Percentiles rank a stretch among this genome's conserved stretches.
Evolutionary conservation across 2,888 invertebrate species (phyloP).

Genomic region (Chalcosyrphus nemorum): DNA sequence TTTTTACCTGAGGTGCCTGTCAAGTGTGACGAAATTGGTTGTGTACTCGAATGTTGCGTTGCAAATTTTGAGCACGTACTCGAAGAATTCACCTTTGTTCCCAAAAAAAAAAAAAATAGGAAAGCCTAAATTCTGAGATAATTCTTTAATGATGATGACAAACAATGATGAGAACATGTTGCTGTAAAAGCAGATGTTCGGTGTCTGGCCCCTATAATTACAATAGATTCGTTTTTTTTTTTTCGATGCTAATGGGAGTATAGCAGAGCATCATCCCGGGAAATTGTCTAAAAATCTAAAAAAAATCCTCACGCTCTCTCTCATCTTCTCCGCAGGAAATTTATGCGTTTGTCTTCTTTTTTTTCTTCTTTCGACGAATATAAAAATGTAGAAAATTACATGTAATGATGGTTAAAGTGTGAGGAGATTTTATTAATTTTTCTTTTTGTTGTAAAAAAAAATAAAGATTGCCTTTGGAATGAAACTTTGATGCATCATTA

Average conservation of each 20-base stretch:
- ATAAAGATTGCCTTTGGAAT: neutral
- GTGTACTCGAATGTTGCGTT: slow-evolving; percentile 28
- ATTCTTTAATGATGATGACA: slow-evolving; percentile 52
- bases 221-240: slow-evolving; percentile 35
- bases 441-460: neutral
- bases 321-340: slow-evolving; percentile 23
- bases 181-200: slow-evolving; percentile 64
- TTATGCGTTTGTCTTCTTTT: slow-evolving; percentile 23
- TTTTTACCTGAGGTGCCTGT: slow-evolving; percentile 51
- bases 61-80: slow-evolving; percentile 72
- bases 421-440: slow-evolving; percentile 63
- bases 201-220: slow-evolving; percentile 66
- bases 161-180: slow-evolving; percentile 69
- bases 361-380: slow-evolving; percentile 2
- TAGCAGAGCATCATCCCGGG: slow-evolving; percentile 42
- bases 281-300: slow-evolving; percentile 39
- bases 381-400: slow-evolving; percentile 41
- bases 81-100: slow-evolving; percentile 38
- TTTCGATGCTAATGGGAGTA: slow-evolving; percentile 39
- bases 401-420: slow-evolving; percentile 63
- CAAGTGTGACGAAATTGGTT: slow-evolving; percentile 53
- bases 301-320: slow-evolving; percentile 34
- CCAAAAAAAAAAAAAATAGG: neutral
- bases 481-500: slow-evolving; percentile 1
- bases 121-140: slow-evolving; percentile 34